These are phyloP conservation scores for Apamea crenata DNA, from an alignment of 2,888 invertebrate genomes.

Conservation along the genomic window DNA sequence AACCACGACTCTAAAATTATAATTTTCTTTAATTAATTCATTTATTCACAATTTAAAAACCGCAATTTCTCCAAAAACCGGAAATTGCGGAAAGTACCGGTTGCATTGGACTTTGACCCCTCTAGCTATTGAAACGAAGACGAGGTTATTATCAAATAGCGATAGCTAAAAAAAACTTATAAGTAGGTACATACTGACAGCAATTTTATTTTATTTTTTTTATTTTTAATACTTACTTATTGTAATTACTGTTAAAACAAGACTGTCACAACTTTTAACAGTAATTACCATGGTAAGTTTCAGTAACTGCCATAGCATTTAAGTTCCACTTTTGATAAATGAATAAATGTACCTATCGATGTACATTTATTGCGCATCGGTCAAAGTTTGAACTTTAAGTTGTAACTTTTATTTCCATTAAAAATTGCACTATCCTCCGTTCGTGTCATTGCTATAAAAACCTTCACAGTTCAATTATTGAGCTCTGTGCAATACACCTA, in stretches of 20 bases:
- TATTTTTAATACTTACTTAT: too few species aligned
- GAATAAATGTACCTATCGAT: too few species aligned
- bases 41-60: conserved; percentile 8
- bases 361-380: conserved; percentile 29
- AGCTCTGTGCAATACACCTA: conserved; percentile 4
- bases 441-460: conserved; percentile 15
- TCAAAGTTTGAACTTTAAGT: conserved; percentile 22
- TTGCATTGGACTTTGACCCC: conserved; percentile 64
- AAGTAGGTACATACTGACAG: background rate
- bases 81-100: conserved; percentile 54
- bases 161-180: conserved; percentile 43
- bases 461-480: conserved; percentile 33
- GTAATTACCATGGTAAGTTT: background rate
- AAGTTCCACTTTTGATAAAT: background rate
- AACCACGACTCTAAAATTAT: too few species aligned
- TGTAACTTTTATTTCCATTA: conserved; percentile 8
- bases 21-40: background rate
- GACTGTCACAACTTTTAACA: too few species aligned
- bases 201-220: too few species aligned
- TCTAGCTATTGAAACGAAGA: conserved; percentile 27
- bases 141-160: conserved; percentile 49
- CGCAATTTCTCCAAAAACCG: conserved; percentile 43
- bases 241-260: too few species aligned
- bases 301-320: background rate
- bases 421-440: background rate